These are phyloP conservation scores for Enhydra lutris DNA, from an alignment of 2,113 vertebrate genomes.

Conservation along the genomic window DNA sequence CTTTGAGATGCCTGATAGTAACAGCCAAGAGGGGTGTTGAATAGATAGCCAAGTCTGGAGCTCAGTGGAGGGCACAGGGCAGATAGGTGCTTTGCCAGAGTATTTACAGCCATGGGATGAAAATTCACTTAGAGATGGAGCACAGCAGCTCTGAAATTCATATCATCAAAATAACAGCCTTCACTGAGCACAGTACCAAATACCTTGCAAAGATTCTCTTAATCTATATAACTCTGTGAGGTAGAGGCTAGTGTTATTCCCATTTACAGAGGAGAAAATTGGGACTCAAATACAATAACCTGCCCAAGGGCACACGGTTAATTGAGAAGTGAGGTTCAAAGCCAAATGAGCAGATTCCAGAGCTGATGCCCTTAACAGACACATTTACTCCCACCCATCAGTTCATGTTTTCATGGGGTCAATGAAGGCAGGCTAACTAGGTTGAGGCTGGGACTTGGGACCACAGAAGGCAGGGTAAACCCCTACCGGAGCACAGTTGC, in stretches of 20 bases:
- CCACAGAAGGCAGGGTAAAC: background rate
- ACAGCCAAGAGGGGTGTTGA: background rate
- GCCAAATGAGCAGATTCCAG: background rate
- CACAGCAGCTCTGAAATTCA: background rate
- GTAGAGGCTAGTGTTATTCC: background rate
- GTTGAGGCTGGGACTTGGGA: background rate
- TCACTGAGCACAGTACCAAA: background rate
- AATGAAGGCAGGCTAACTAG: background rate
- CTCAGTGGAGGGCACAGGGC: background rate
- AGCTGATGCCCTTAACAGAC: background rate
- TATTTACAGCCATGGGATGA: background rate
- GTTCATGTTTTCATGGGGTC: background rate
- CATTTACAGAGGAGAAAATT: background rate
- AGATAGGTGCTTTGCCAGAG: background rate
- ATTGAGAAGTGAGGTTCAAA: background rate
- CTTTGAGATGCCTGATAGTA: background rate
- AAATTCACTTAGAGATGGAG: no score
- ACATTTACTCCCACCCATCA: background rate
- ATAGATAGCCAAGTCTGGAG: background rate
- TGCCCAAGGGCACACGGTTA: background rate
- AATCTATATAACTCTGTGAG: background rate
- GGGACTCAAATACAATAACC: background rate
- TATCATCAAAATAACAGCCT: background rate
- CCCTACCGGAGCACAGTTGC: conserved; percentile 75
- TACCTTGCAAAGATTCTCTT: background rate